A percentile compares a stretch with the other conserved stretches of the same genome.
These are phyloP conservation scores for Girardinus metallicus DNA, from an alignment of 2,797 vertebrate species.

Conservation along the genomic window DNA sequence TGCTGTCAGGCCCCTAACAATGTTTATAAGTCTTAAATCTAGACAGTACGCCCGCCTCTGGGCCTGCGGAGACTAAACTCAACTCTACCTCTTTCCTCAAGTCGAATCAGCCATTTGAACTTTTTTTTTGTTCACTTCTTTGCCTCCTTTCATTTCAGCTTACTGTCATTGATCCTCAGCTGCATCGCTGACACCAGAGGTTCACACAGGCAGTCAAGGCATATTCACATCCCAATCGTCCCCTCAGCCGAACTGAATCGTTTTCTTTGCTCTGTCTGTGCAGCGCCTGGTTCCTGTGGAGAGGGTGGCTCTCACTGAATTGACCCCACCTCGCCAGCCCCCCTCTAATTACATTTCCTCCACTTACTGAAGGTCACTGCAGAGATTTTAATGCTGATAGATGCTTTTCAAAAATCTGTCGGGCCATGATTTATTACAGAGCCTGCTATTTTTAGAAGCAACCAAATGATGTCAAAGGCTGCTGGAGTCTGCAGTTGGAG, in stretches of 20 bases:
- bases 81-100: conserved; percentile 6
- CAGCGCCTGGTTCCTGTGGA: neutral
- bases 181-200: neutral
- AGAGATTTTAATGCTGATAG: conserved; percentile 3
- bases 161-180: neutral
- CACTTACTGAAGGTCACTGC: conserved; percentile 20
- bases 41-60: conserved; percentile 9
- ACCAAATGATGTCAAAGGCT: neutral
- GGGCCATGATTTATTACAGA: neutral
- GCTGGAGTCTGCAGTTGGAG: neutral
- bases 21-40: conserved; percentile 2
- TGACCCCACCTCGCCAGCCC: neutral
- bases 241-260: neutral
- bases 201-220: neutral
- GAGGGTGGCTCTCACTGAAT: conserved; percentile 3
- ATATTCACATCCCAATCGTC: neutral
- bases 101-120: conserved; percentile 25
- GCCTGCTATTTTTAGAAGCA: conserved; percentile 18
- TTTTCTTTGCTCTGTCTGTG: neutral
- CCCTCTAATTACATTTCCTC: neutral
- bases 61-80: conserved; percentile 4
- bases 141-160: conserved; percentile 18
- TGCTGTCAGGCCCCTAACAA: neutral
- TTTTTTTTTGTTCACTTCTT: conserved; percentile 12
- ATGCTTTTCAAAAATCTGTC: conserved; percentile 9